phyloP scores from a whole-genome alignment of 2,888 invertebrate species.

The Euzetes globulus region DNA sequence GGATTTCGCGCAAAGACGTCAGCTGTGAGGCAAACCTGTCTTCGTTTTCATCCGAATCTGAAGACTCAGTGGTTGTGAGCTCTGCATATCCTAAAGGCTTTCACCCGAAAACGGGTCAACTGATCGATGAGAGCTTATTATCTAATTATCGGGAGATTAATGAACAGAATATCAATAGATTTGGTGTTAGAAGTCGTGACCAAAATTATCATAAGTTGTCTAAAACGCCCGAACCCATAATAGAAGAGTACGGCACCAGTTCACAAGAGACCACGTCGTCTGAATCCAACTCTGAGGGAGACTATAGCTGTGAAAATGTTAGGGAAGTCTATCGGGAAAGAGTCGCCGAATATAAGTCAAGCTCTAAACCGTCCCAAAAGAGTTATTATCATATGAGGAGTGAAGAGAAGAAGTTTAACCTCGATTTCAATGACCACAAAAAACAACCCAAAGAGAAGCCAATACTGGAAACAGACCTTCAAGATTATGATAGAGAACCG shows the following conservation, averaged over 20 bases:
- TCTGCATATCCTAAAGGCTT: constrained; percentile 28
- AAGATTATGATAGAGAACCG: constrained; percentile 16
- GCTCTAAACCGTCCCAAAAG: constrained; percentile 6
- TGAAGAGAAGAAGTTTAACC: constrained; percentile 1
- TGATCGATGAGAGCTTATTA: constrained; percentile 10
- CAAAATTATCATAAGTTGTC: background rate
- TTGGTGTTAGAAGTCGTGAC: constrained; percentile 1
- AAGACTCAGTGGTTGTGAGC: constrained; percentile 6
- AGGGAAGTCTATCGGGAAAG: constrained; percentile 23
- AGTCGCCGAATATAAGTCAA: constrained; percentile 4
- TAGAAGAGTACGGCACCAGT: constrained; percentile 14
- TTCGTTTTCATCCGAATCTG: constrained; percentile 17
- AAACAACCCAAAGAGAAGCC: background rate
- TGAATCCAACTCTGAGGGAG: constrained; percentile 15
- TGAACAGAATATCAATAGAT: background rate
- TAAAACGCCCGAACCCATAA: constrained; percentile 23
- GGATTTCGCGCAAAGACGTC: constrained; percentile 21
- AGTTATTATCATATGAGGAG: constrained; percentile 13
- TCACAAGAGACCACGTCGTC: background rate
- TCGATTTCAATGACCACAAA: background rate
- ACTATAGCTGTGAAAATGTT: constrained; percentile 25
- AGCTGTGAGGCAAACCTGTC: constrained; percentile 18
- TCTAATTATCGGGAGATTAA: constrained; percentile 10
- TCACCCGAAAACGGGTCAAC: constrained; percentile 29
- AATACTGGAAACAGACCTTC: background rate